These are phyloP conservation scores for Chrysogorgia sp. DNA, from an alignment of 92 coral and sea anemone species.

Conservation along the genomic window DNA sequence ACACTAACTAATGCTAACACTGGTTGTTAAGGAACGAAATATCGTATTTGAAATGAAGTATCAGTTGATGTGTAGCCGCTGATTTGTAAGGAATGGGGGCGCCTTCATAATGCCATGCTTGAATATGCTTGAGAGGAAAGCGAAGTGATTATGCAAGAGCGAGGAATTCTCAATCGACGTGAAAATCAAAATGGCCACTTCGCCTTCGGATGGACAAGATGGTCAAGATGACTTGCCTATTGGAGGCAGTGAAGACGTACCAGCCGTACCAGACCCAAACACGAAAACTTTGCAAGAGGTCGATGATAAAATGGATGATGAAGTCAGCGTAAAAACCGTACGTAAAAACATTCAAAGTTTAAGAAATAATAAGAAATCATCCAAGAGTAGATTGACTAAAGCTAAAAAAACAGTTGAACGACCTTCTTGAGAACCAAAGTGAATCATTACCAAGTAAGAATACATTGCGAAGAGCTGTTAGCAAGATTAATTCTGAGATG, in stretches of 20 bases:
- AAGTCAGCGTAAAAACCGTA: slow-evolving; percentile 25
- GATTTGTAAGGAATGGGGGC: too few relatives aligned
- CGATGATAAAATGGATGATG: background rate
- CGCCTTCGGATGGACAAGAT: background rate
- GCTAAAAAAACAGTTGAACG: slow-evolving; percentile 41
- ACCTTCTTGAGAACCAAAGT: slow-evolving; percentile 31
- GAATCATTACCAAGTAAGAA: slow-evolving; percentile 54
- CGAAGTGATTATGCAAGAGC: too few relatives aligned
- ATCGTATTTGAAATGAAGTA: too few relatives aligned
- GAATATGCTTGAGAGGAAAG: too few relatives aligned
- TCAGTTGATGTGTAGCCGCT: too few relatives aligned
- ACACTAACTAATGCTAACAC: too few relatives aligned
- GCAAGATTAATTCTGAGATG: slow-evolving; percentile 51
- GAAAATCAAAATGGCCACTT: slow-evolving; percentile 9
- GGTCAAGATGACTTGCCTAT: too few relatives aligned
- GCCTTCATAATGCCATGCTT: too few relatives aligned
- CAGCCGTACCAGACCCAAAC: background rate
- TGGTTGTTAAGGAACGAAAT: too few relatives aligned
- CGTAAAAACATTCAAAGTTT: slow-evolving; percentile 17
- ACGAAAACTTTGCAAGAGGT: background rate
- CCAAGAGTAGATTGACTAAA: too few relatives aligned
- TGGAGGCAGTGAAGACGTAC: background rate
- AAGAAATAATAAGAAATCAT: too few relatives aligned
- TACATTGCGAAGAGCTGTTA: slow-evolving; percentile 45
- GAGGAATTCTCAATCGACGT: background rate